phyloP scores from a whole-genome alignment of 2,113 vertebrate genomes.

The Eptesicus fuscus region DNA sequence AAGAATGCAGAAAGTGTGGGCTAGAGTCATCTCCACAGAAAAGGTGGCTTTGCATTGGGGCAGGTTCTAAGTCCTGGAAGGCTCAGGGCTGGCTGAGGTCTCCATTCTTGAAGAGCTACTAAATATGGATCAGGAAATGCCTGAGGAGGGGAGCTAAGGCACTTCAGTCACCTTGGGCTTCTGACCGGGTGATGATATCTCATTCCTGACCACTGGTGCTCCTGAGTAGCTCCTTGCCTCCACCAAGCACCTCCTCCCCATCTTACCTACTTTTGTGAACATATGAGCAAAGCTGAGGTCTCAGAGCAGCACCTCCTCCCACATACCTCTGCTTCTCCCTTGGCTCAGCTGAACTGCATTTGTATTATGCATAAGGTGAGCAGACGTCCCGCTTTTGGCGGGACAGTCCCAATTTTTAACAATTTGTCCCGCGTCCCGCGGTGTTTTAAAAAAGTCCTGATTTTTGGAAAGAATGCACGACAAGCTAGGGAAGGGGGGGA shows the following conservation, averaged over 20 bases:
- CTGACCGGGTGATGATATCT: not conserved
- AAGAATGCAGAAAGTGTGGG: not conserved
- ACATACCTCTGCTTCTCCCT: constrained; percentile 82
- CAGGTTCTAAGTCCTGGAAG: not conserved
- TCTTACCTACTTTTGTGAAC: constrained; percentile 80
- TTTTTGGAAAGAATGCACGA: too few species aligned
- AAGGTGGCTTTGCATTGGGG: not conserved
- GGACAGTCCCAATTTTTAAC: too few species aligned
- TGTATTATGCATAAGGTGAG: constrained; percentile 91
- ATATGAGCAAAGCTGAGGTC: constrained; percentile 86
- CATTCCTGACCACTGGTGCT: not conserved
- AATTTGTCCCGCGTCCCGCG: too few species aligned
- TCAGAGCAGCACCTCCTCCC: constrained; percentile 82
- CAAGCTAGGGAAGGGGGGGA: too few species aligned
- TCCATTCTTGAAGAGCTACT: not conserved
- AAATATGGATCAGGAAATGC: not conserved
- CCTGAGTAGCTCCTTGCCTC: not conserved
- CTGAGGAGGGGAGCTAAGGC: not conserved
- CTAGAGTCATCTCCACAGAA: not conserved
- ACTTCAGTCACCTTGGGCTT: not conserved
- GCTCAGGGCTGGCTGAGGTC: not conserved
- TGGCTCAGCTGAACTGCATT: constrained; percentile 86
- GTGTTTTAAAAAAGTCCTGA: too few species aligned
- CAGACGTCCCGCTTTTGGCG: too few species aligned
- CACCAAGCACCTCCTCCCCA: not conserved